Evolutionary conservation across 1,140 invertebrate species (phyloP), one percentile per base, ranked within the genome.

Genomic region (Drosophila tsacasi): DNA sequence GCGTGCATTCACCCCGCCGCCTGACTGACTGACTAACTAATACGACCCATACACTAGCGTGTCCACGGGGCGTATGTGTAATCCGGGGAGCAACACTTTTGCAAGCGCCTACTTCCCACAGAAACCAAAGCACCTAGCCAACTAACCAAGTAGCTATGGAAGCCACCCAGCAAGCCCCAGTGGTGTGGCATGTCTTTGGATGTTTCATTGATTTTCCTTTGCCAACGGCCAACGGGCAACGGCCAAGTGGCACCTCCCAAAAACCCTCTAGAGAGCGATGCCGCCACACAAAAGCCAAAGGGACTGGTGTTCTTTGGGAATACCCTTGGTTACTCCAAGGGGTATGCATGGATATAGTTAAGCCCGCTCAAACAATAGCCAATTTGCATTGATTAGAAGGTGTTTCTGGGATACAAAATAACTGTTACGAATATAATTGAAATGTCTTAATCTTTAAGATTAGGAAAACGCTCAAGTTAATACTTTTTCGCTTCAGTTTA

Each of bases 1-100:
- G 64, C 74, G 84, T 84, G 42, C 84, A 76, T 89, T 89, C 84
- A 89, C 84, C 84, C 57, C 64, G 75, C 52, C 64, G 63, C 59
- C 69, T 75, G 44, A 62, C 78, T 76, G 40, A 76, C 61, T 66
- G 46, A 73, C 69, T 73, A 59, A 72, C 69, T 71, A 72, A 72
- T 49, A 72, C 40, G 46, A 67, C 25, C 35, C 35, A 50, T 57
- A 75, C 71, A 65, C 40, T 64, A n/a, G 47, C 55, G 65, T 55
- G 64, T 60, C 25, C 58, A 78, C 66, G 76, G 75, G 76, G 65
- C 76, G 76, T 79, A 79, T 79, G 76, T 79, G 76, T 79, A 79
- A 79, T 79, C 65, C 69, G 57, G 30, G 57, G 50, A 69, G 75
- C 65, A 78, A 25, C 74, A 77, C 75, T 78, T 77, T 78, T 68